A percentile compares a stretch with the other conserved stretches of the same genome.
phyloP scores from a whole-genome alignment of 2,797 vertebrate genomes.

The Pangasius sanitwongsei region DNA sequence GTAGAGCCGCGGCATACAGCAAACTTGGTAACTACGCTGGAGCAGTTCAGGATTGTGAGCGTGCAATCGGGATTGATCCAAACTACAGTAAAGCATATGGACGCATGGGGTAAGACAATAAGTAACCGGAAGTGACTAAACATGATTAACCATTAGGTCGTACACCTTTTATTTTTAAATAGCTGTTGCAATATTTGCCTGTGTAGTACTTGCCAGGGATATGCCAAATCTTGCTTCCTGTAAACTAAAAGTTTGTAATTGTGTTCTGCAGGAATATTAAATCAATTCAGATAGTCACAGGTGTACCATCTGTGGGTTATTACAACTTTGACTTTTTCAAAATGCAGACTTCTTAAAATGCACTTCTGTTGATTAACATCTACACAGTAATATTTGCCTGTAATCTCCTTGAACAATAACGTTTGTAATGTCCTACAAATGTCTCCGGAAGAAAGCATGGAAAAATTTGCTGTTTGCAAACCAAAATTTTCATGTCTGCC shows the following conservation, averaged over 20 bases:
- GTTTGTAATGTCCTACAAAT: neutral
- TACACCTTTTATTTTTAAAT: neutral
- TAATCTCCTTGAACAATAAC: neutral
- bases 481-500: too few relatives aligned
- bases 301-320: neutral
- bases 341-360: neutral
- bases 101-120: constrained; percentile 86
- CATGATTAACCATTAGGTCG: neutral
- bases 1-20: constrained; percentile 92
- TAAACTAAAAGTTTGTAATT: neutral
- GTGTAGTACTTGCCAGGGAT: neutral
- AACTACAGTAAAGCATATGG: constrained; percentile 97
- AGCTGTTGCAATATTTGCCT: neutral
- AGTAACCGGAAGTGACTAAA: neutral
- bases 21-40: constrained; percentile 93
- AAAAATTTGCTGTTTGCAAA: too few relatives aligned
- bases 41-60: constrained; percentile 92
- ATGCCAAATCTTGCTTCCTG: neutral
- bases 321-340: neutral
- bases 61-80: constrained; percentile 90
- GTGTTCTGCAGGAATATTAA: neutral
- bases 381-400: neutral
- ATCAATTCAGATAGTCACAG: neutral
- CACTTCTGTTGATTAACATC: neutral
- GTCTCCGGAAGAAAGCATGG: neutral